phyloP scores from a whole-genome alignment of 92 coral and sea anemone species.

The Phymanthus crucifer region DNA sequence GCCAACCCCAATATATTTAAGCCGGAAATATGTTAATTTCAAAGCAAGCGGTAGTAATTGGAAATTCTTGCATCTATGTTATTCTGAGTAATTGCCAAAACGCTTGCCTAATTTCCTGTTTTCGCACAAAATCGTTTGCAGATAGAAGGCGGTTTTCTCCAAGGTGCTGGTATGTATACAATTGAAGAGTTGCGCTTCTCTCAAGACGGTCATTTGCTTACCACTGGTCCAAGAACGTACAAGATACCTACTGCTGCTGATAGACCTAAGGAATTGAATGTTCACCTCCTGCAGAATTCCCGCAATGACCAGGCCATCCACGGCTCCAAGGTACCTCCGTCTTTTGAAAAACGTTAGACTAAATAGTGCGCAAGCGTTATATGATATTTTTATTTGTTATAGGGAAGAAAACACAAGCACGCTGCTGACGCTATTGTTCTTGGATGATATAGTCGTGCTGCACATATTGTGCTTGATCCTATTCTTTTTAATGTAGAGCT shows the following conservation, averaged over 20 bases:
- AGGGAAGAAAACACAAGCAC: background rate
- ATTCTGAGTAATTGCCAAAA: too few species aligned
- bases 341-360: too few species aligned
- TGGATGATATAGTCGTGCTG: too few species aligned
- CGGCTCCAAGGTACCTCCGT: conserved; percentile 43
- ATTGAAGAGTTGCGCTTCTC: conserved; percentile 39
- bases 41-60: too few species aligned
- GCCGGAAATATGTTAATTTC: too few species aligned
- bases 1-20: too few species aligned
- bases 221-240: conserved; percentile 41
- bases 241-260: conserved; percentile 50
- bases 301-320: conserved; percentile 30
- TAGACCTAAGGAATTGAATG: conserved; percentile 47
- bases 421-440: too few species aligned
- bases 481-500: too few species aligned
- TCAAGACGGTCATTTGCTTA: conserved; percentile 24
- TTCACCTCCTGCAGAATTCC: conserved; percentile 28
- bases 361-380: background rate
- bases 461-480: too few species aligned
- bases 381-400: background rate
- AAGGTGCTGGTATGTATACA: conserved; percentile 51
- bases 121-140: background rate
- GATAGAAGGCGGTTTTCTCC: conserved; percentile 59
- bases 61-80: too few species aligned
- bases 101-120: background rate